Evolutionary conservation across 1,140 invertebrate species (phyloP).

Genomic region (Philotrypesis tridentata): DNA sequence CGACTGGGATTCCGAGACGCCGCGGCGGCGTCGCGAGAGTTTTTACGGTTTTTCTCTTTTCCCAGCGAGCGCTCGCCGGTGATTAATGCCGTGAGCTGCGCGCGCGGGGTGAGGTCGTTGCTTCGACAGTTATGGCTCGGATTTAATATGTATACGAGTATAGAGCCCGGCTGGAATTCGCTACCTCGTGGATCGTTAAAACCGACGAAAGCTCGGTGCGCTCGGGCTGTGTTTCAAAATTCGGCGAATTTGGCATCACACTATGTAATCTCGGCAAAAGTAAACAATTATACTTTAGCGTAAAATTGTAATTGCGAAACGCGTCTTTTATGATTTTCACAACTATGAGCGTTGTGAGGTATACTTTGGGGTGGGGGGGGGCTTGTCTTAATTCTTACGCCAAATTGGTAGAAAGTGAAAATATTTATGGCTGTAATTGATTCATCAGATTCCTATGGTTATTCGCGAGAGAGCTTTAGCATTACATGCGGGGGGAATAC

Average conservation of each 20-base stretch:
- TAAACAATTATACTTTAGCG: not conserved
- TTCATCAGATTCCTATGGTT: not conserved
- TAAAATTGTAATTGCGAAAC: not conserved
- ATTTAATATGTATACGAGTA: not conserved
- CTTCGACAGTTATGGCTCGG: not conserved
- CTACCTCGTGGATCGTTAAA: not conserved
- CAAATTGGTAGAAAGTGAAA: conserved; percentile 42
- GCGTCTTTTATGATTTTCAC: not conserved
- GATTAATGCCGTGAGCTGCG: not conserved
- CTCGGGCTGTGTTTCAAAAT: not conserved
- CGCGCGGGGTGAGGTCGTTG: not conserved
- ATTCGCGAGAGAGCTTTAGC: not conserved
- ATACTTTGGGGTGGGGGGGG: not conserved
- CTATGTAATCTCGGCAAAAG: not conserved
- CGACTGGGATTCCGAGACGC: not conserved
- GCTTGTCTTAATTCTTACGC: not conserved
- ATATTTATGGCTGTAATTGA: not conserved
- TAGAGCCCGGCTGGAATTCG: not conserved
- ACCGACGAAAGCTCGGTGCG: not conserved
- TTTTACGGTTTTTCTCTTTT: not conserved
- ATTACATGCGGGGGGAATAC: too few species aligned
- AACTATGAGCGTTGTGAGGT: not conserved
- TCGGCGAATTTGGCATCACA: not conserved
- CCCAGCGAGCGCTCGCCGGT: not conserved
- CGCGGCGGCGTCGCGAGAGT: not conserved